Base-by-base conservation (phyloP, 30 jellyfish, hydroid and myxozoan genomes). In the Mastigias papua region DNA sequence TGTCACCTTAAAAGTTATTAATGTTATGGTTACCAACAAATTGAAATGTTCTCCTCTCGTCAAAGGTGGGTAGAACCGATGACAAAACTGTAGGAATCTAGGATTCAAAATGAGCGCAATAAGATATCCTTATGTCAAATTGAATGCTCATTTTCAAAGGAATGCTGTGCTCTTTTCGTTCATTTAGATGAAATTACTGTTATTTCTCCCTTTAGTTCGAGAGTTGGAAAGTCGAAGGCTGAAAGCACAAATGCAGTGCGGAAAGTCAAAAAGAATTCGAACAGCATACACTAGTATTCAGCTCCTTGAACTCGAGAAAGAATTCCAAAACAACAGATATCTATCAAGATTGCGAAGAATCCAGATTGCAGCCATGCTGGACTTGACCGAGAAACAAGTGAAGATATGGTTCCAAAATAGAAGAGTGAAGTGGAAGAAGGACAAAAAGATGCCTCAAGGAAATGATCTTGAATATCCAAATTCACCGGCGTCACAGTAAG, bases 231-330 rank as follows among this genome's bases (percentile, higher is more conserved):
- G 70, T 37, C 96, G 96, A 15, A 72, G 95, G 61, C 22, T 93
- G 19, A 95, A 82, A 64, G 85, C 89, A 19, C 88, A 73, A 70
- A 76, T 69, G 63, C 91, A 57, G 21, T 82, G 91, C 32, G 97
- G 97, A 25, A 93, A 93, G 75, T 71, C 96, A 31, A 93, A 93
- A 88, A 67, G 98, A 71, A 89, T 93, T 21, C 95, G 98, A 42
- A 93, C 98, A n/a, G 98, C 98, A 13, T 93, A 93, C 87, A 93
- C 98, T 10, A 93, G 98, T 88, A 93, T 93, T 51, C 98, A 93
- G 54, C 92, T 93, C 0, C 88, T 93, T 20, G 98, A 93, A 69
- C 87, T 93, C 29, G 98, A 93, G 76, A 93, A 93, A 60, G 98
- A 93, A 50, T 93, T 93, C 54, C 98, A 93, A 63, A 83, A 82